Base-by-base conservation (phyloP, 2,797 vertebrate species). In the Glyptemys insculpta region DNA sequence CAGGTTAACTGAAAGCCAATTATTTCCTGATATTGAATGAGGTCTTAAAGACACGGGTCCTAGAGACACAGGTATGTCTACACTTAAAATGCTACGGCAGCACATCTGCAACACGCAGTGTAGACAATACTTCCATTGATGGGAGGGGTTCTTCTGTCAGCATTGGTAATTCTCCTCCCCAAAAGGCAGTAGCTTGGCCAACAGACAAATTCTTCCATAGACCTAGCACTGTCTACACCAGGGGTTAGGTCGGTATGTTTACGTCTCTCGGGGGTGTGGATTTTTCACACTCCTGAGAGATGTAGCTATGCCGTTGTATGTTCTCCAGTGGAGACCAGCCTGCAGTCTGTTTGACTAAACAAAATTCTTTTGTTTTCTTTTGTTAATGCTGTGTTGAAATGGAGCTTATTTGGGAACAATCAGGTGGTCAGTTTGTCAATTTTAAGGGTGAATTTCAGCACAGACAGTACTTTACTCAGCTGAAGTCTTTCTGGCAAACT, bases 391-490 rank as follows among this genome's bases (percentile, higher is more conserved):
- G 19, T 89, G 49, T 54, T 81, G 19, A 88, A 93, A 86, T 49
- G 34, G 6, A 19, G 68, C 1, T 0, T 62, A 52, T 89, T 76
- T 23, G 14, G 88, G 83, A 93, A 90, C 90, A 95, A 85, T n/a
- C 23, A 41, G 15, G 91, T 93, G 85, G 91, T 89, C 88, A 91
- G 0, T 49, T 93, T 82, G 65, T 93, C 74, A 57, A 0, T 92
- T 94, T 92, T 86, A 91, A 79, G 85, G 92, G 27, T 79, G 74
- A 95, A 15, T 53, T 95, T 47, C 9, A 83, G 83, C 78, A 41
- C 79, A 65, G 56, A 1, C 19, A 8, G 72, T 37, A 12, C 59
- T 84, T n/a, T 76, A 54, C 37, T 80, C 23, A 79, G 0, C 7
- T 1, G 1, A 41, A 44, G 34, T 82, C 83, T 86, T 86, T 74